phyloP scores from a whole-genome alignment of 1,140 invertebrate species.

The Drosophila suzukii region DNA sequence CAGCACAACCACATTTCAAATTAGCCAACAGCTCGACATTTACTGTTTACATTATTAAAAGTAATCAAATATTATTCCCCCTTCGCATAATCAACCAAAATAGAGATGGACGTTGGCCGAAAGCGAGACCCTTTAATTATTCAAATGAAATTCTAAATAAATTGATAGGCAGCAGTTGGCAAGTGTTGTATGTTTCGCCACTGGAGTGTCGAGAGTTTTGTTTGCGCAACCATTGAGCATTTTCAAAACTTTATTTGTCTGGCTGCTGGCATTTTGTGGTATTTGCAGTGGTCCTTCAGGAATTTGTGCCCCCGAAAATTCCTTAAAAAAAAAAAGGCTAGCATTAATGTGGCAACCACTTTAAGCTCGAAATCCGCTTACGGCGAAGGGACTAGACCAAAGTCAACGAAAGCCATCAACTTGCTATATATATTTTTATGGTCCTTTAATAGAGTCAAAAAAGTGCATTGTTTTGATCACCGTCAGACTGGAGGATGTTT shows the following conservation, averaged over 20 bases:
- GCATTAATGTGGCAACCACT: slow-evolving; percentile 18
- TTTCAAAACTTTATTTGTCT: slow-evolving; percentile 44
- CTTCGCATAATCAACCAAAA: slow-evolving; percentile 25
- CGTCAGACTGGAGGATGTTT: slow-evolving; percentile 6
- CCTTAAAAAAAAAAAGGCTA: not conserved
- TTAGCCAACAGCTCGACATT: slow-evolving; percentile 31
- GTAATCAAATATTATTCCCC: slow-evolving; percentile 55
- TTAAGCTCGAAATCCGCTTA: slow-evolving; percentile 40
- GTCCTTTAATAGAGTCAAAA: slow-evolving; percentile 35
- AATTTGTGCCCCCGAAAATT: slow-evolving; percentile 4
- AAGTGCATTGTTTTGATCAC: slow-evolving; percentile 25
- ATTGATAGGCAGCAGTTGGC: slow-evolving; percentile 21
- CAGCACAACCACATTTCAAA: slow-evolving; percentile 25
- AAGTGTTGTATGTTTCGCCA: slow-evolving; percentile 13
- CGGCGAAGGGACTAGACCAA: not conserved
- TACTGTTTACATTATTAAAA: slow-evolving; percentile 39
- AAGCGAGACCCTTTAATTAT: slow-evolving; percentile 53
- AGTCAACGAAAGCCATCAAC: slow-evolving; percentile 19
- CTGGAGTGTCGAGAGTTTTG: slow-evolving; percentile 10
- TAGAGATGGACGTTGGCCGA: slow-evolving; percentile 9
- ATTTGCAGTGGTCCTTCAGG: slow-evolving; percentile 27
- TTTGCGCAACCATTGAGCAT: slow-evolving; percentile 21
- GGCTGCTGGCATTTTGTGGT: slow-evolving; percentile 38
- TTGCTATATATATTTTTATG: slow-evolving; percentile 27
- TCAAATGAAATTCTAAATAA: slow-evolving; percentile 54